A percentile compares a stretch with the other conserved stretches of the same genome.
phyloP scores from a whole-genome alignment of 2,888 invertebrate species.

The Ryuthela nishihirai region DNA sequence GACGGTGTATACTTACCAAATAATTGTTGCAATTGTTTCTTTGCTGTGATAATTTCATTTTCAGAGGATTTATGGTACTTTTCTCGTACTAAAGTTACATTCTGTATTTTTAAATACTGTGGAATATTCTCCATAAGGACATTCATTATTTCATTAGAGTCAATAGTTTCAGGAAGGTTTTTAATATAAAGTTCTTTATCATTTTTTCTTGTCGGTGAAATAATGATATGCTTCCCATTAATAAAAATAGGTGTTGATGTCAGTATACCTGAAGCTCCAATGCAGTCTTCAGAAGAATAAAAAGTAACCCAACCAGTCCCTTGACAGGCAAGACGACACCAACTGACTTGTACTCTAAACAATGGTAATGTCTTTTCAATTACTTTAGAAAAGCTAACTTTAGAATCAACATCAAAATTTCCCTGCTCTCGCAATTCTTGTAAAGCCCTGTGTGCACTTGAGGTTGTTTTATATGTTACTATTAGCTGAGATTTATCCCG shows the following conservation, averaged over 20 bases:
- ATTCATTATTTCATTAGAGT: not conserved
- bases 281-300: slow-evolving; percentile 9
- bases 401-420: not conserved
- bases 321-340: slow-evolving; percentile 7
- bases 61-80: not conserved
- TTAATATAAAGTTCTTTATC: slow-evolving; percentile 8
- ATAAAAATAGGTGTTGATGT: slow-evolving; percentile 6
- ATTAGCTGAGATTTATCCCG: too few species aligned
- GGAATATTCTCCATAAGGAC: not conserved
- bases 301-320: slow-evolving; percentile 22
- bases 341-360: slow-evolving; percentile 4
- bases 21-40: not conserved
- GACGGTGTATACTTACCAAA: not conserved
- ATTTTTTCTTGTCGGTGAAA: slow-evolving; percentile 3
- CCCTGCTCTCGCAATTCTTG: not conserved
- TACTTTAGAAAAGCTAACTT: not conserved
- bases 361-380: slow-evolving; percentile 7
- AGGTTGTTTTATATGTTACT: slow-evolving; percentile 9
- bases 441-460: slow-evolving; percentile 12
- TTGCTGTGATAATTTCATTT: not conserved
- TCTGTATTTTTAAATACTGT: not conserved
- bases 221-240: slow-evolving; percentile 8
- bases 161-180: slow-evolving; percentile 7
- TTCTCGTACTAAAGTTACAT: slow-evolving; percentile 1
- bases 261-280: slow-evolving; percentile 13